Evolutionary conservation across 2,888 invertebrate genomes (phyloP).

Genomic region (Cartodere bifasciata): DNA sequence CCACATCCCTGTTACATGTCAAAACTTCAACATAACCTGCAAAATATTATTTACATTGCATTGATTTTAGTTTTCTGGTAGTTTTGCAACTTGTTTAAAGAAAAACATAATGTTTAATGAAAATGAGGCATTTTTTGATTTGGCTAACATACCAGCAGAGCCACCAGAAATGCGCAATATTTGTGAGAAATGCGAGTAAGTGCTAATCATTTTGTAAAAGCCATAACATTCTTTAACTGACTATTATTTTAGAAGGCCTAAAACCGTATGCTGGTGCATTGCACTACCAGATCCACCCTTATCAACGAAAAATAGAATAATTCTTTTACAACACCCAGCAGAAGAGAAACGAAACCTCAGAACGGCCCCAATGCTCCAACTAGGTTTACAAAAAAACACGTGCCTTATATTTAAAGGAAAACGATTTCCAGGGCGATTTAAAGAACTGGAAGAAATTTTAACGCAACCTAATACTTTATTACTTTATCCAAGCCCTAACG

Average conservation of each 20-base stretch:
- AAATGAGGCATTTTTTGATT: slow-evolving; percentile 51
- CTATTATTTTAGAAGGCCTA: slow-evolving; percentile 52
- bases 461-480: slow-evolving; percentile 55
- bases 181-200: slow-evolving; percentile 64
- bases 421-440: slow-evolving; percentile 63
- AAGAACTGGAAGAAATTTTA: slow-evolving; percentile 53
- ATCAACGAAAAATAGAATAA: slow-evolving; percentile 54
- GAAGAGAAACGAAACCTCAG: slow-evolving; percentile 81
- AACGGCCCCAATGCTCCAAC: slow-evolving; percentile 79
- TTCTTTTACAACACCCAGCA: slow-evolving; percentile 84
- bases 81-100: slow-evolving; percentile 1
- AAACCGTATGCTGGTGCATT: slow-evolving; percentile 81
- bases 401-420: slow-evolving; percentile 75
- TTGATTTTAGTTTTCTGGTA: neutral
- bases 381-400: slow-evolving; percentile 59
- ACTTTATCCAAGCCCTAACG: slow-evolving; percentile 66
- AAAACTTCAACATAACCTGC: too few relatives aligned
- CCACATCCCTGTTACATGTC: too few relatives aligned
- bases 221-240: neutral
- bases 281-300: slow-evolving; percentile 63
- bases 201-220: slow-evolving; percentile 13
- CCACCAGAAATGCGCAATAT: slow-evolving; percentile 60
- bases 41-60: too few relatives aligned
- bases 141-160: slow-evolving; percentile 62
- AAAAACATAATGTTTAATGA: slow-evolving; percentile 14